Base-by-base conservation (phyloP, 92 coral and sea anemone species). In the Palythoa grandis region DNA sequence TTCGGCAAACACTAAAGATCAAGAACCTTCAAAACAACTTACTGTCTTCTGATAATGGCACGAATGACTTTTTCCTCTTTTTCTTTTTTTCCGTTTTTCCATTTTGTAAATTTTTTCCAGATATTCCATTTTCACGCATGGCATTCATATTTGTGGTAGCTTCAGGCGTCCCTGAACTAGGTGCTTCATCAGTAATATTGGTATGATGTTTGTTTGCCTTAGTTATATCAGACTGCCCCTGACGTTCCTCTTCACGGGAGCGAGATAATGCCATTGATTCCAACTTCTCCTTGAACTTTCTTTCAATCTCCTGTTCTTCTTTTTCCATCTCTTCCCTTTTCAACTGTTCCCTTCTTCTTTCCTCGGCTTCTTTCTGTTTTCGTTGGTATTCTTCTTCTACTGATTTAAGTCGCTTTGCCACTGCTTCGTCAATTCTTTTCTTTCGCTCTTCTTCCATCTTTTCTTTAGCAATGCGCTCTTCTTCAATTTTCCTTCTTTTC, bases 251-350 rank as follows among this genome's bases (percentile, higher is more conserved):
- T 80, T 80, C 74, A 22, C 63, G 85, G 40, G 85, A 80, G 7
- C 74, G 85, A 20, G 75, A 80, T 14, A 74, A 66, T 15, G 60
- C 85, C 61, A 80, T 80, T 43, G 85, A 66, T 29, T 68, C 85
- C 24, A 80, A 63, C 43, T 80, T 80, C 52, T 66, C 85, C 58
- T 80, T 70, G 40, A 80, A 67, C 50, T 47, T 17, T 29, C 85
- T 66, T 80, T 80, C 85, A 3, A 80, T 80, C 50, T 80, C 85
- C n/a, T 80, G 72, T 29, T 80, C 85, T 48, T 80, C 85, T 43
- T 11, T 79, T 24, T 79, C 84, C 58, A 35, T 79, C 25, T 63
- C 84, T 20, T 15, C 70, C 13, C 35, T 67, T 63, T 56, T 63
- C 11, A 56, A 14, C 2, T 24, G 50, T 77, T 77, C 82, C 48